A percentile compares a stretch with the other conserved stretches of the same genome.
Evolutionary conservation across 2,797 vertebrate genomes (phyloP).

Genomic region (Remorina albescens): DNA sequence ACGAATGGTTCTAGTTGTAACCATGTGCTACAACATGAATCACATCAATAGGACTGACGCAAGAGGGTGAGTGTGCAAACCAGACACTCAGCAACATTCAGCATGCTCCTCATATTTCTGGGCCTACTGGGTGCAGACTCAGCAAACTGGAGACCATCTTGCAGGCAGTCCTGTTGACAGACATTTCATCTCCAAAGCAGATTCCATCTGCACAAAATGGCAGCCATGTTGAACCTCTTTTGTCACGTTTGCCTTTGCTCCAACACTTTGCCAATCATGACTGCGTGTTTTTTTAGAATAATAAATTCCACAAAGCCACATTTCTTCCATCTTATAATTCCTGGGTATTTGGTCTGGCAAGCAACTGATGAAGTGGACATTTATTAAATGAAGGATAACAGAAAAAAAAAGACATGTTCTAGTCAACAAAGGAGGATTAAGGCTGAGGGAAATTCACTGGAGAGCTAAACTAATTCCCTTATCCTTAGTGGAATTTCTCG

Average conservation of each 20-base stretch:
- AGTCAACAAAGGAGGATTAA: constrained; percentile 42
- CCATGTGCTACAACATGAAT: constrained; percentile 55
- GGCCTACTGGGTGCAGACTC: constrained; percentile 66
- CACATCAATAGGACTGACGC: constrained; percentile 47
- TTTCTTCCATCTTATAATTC: constrained; percentile 44
- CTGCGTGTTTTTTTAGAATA: not conserved
- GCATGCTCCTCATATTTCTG: constrained; percentile 69
- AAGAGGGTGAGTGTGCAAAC: constrained; percentile 40
- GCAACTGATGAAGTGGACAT: constrained; percentile 45
- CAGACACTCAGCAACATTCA: constrained; percentile 69
- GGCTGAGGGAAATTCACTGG: constrained; percentile 30
- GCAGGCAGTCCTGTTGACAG: constrained; percentile 58
- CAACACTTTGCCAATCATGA: constrained; percentile 34
- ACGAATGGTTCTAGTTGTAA: constrained; percentile 38
- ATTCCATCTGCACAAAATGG: constrained; percentile 51
- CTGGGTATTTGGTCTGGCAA: constrained; percentile 49
- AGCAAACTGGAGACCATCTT: constrained; percentile 67
- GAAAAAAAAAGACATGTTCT: constrained; percentile 29
- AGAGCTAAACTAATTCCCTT: constrained; percentile 53
- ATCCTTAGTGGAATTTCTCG: constrained; percentile 46
- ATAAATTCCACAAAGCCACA: constrained; percentile 43
- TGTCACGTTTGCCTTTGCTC: constrained; percentile 29
- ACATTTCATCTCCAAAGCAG: constrained; percentile 62
- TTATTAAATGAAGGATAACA: constrained; percentile 40
- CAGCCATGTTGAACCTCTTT: constrained; percentile 50